Base-by-base conservation (phyloP, 2,113 vertebrate species). In the Lophura nycthemera region DNA sequence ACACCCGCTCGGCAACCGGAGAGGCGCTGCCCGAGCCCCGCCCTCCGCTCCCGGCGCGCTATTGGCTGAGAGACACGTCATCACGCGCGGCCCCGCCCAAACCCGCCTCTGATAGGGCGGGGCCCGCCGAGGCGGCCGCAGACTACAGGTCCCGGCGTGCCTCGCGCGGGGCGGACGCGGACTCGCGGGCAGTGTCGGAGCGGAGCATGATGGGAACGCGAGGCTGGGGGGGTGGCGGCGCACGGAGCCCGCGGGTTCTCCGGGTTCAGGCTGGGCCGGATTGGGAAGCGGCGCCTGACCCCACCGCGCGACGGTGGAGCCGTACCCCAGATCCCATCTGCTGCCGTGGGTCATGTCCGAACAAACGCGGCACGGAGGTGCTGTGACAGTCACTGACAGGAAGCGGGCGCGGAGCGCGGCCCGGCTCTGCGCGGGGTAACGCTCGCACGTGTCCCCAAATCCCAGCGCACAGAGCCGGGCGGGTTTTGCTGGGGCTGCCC, bases 121-220 rank as follows among this genome's bases (percentile, higher is more conserved):
- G 17, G 30, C 27, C 3, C 10, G 72, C 47, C 2, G 10, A 4
- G 6, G 42, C 15, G 0, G 15, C 3, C n/a, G 13, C 2, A 7
- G 50, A 91, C 88, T 91, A 80, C 88, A 60, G 3, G 2, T 63
- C 85, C 65, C 92, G 54, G 70, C 54, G 36, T 77, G 47, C 81
- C 17, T 45, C 52, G 85, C 82, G 80, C 15, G 36, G 40, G 6
- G 13, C 6, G 34, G 70, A 19, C 19, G n/a, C 7, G 42, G 63
- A 6, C 13, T 25, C 6, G 40, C 40, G 16, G 15, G 40, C 4
- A 32, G 43, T 3, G 16, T 5, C 5, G 45, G 7, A 18, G 43
- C 22, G 17, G 19, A 11, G 27, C 63, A 8, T n/a, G 50, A 65
- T 47, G 67, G 92, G 73, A 54, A 11, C 11, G n/a, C 2, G 17